These are phyloP conservation scores for Calephelis nemesis DNA, from an alignment of 1,140 invertebrate species.

Conservation along the genomic window DNA sequence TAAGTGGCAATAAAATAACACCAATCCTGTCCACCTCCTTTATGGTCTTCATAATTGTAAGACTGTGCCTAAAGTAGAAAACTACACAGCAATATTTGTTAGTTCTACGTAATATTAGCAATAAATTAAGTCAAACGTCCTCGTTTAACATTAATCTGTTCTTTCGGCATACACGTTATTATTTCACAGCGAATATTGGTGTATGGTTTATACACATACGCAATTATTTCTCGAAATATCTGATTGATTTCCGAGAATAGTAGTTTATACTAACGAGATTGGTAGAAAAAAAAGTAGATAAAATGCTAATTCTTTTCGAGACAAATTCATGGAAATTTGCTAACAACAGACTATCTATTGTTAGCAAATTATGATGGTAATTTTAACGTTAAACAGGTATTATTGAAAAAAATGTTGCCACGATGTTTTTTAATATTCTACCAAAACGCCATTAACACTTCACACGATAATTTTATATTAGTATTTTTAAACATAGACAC, in stretches of 20 bases:
- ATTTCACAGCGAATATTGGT: not conserved
- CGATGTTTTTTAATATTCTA: not conserved
- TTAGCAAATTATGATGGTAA: not conserved
- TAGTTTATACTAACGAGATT: too few species aligned
- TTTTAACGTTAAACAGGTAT: not conserved
- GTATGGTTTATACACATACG: not conserved
- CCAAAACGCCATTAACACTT: not conserved
- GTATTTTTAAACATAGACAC: not conserved
- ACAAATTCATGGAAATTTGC: too few species aligned
- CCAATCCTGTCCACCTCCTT: constrained; percentile 5
- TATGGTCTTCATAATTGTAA: not conserved
- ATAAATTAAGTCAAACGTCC: constrained; percentile 1
- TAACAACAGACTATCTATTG: too few species aligned
- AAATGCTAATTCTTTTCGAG: too few species aligned
- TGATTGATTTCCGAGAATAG: too few species aligned
- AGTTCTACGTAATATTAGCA: constrained; percentile 7
- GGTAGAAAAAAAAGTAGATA: not conserved
- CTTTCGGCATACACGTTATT: not conserved
- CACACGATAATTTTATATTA: not conserved
- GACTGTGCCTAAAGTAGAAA: constrained; percentile 10
- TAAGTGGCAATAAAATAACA: constrained; percentile 3
- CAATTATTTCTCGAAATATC: too few species aligned
- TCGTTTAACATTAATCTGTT: not conserved
- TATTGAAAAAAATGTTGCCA: not conserved
- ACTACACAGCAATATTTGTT: constrained; percentile 8